A percentile compares a stretch with the other conserved stretches of the same genome.
Evolutionary conservation across 2,113 vertebrate species (phyloP).

Genomic region (Sceloporus tristichus): DNA sequence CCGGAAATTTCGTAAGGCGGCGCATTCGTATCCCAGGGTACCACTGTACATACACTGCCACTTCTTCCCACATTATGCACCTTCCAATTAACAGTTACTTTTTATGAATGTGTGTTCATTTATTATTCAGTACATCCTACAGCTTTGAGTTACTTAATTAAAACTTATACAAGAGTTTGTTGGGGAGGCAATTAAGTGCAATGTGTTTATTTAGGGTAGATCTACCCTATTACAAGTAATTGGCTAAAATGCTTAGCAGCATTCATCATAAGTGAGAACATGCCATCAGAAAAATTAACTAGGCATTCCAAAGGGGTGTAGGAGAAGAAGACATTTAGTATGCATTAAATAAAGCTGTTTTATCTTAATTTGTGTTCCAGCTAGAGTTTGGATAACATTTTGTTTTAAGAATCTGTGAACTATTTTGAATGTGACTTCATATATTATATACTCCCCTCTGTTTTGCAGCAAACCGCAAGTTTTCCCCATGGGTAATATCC

Average conservation of each 20-base stretch:
- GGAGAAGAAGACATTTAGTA: not conserved
- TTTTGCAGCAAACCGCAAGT: slow-evolving; percentile 23
- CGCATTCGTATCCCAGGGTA: too few relatives aligned
- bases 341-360: not conserved
- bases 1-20: too few relatives aligned
- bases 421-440: slow-evolving; percentile 23
- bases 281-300: not conserved
- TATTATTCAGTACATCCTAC: not conserved
- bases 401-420: not conserved
- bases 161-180: not conserved
- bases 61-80: not conserved
- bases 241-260: not conserved
- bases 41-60: too few relatives aligned
- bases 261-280: not conserved
- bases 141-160: too few relatives aligned
- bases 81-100: not conserved
- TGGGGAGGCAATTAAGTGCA: not conserved
- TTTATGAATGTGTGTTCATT: not conserved
- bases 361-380: slow-evolving; percentile 19
- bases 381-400: slow-evolving; percentile 11
- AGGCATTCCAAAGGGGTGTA: not conserved
- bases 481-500: slow-evolving; percentile 1
- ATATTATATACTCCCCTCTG: slow-evolving; percentile 25
- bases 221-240: not conserved
- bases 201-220: not conserved